phyloP scores from a whole-genome alignment of 2,113 vertebrate genomes.

The Centrocercus urophasianus region DNA sequence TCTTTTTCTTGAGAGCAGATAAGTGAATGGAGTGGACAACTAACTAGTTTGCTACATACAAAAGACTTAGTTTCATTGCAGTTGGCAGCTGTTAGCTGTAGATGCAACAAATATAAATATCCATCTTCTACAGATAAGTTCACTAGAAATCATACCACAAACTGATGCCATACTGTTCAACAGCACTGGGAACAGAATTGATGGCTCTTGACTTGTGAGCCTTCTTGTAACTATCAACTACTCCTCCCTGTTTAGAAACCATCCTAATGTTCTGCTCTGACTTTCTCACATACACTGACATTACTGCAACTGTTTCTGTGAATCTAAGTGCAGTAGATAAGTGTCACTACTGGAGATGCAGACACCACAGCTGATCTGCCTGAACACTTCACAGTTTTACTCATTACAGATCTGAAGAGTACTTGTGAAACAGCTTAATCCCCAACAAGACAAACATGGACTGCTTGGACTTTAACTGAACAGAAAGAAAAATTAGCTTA shows the following conservation, averaged over 20 bases:
- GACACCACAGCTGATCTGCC: slow-evolving; percentile 43
- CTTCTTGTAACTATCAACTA: not conserved
- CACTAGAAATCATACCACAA: not conserved
- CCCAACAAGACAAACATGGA: not conserved
- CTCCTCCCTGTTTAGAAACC: not conserved
- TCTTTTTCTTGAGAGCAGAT: not conserved
- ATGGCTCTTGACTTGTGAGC: not conserved
- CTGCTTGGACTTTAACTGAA: not conserved
- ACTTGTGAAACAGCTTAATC: slow-evolving; percentile 36
- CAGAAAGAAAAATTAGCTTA: not conserved
- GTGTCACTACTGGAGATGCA: slow-evolving; percentile 4
- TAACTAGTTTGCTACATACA: not conserved
- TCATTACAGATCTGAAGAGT: slow-evolving; percentile 3
- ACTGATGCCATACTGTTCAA: fast-evolving
- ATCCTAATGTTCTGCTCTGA: not conserved
- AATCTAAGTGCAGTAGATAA: not conserved
- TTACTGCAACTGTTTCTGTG: not conserved
- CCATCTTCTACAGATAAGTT: not conserved
- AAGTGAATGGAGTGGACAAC: not conserved
- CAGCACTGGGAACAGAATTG: not conserved
- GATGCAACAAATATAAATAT: not conserved
- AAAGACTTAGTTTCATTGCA: not conserved
- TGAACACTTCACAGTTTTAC: slow-evolving; percentile 8
- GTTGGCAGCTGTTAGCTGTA: not conserved
- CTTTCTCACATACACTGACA: not conserved